Evolutionary conservation across 2,888 invertebrate species (phyloP), one percentile per base, ranked within the genome.

Genomic region (Horisme vitalbata): DNA sequence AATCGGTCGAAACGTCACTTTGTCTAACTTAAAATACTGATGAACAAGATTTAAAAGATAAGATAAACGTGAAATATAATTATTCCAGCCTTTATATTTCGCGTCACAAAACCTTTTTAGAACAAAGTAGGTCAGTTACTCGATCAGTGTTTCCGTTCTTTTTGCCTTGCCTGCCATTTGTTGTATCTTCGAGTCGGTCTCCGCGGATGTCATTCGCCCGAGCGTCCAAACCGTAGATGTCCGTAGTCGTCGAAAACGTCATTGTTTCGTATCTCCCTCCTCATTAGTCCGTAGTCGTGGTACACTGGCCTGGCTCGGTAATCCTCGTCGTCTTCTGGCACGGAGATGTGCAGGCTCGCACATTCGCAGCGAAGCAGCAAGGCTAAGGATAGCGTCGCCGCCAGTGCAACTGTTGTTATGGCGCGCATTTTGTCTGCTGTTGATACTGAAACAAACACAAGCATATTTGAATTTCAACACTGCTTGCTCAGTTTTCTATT

Each of bases 191-290:
- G 26, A 11, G 21, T 38, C 28, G 2, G 13, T 8, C 4, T 13
- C 4, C 13, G 7, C 14, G 8, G 52, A 11, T 59, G 55, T 60
- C 63, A 60, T 43, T 52, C 57, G 41, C 88, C 90, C 43, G 91
- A 92, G 51, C 93, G 88, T 7, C 95, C 95, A 63, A 94, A 95
- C 51, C 95, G 81, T 83, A 94, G 89, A 63, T 94, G 94, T 1
- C 95, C 95, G 60, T 95, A 95, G 68, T 95, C 95, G 57, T 95
- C 94, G 57, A 93, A 94, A 11, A 91, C 87, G 47, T 93, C 93
- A 24, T 93, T 93, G 1, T 93, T 88, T 60, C 83, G 68, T 1
- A 66, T 68, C 0, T 65, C 60, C 13, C 79, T 69, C 12, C 76
- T 65, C 71, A 93, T 79, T 66, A 94, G 83, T 1, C 90, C 92